phyloP scores from a whole-genome alignment of 2,888 invertebrate genomes.

The Andrena bicolor region DNA sequence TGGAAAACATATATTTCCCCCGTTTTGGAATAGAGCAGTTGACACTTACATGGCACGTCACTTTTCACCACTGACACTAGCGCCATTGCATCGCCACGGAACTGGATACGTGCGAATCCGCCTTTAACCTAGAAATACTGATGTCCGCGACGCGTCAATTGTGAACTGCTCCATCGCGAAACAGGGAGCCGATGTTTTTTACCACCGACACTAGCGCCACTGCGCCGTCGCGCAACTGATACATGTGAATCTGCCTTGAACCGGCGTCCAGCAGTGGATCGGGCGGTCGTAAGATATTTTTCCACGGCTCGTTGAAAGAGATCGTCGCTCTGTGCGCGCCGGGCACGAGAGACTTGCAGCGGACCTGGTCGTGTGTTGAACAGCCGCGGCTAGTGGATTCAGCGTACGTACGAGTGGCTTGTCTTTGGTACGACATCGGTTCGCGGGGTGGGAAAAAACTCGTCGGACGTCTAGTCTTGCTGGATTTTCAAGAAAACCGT shows the following conservation, averaged over 20 bases:
- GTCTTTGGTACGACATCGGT: conserved; percentile 55
- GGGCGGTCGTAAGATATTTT: conserved; percentile 40
- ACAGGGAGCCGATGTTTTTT: too few relatives aligned
- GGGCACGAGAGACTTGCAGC: background rate
- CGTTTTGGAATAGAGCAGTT: background rate
- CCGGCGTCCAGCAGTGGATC: background rate
- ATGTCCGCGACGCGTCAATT: too few relatives aligned
- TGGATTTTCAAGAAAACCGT: conserved; percentile 63
- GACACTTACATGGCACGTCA: too few relatives aligned
- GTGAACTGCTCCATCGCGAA: too few relatives aligned
- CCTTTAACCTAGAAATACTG: too few relatives aligned
- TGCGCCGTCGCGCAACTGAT: too few relatives aligned
- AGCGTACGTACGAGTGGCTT: conserved; percentile 29
- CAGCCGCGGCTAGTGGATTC: background rate
- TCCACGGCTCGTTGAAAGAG: conserved; percentile 23
- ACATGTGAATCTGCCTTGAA: too few relatives aligned
- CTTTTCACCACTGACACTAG: too few relatives aligned
- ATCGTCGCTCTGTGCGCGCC: conserved; percentile 31
- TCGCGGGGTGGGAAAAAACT: conserved; percentile 54
- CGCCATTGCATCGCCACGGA: too few relatives aligned
- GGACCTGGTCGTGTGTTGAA: background rate
- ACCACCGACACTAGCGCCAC: too few relatives aligned
- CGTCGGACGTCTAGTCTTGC: conserved; percentile 58
- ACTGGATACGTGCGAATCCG: too few relatives aligned
- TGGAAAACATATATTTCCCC: conserved; percentile 12